Conservation (phyloP, 2,113 vertebrate species). For the Cacatua alba region DNA sequence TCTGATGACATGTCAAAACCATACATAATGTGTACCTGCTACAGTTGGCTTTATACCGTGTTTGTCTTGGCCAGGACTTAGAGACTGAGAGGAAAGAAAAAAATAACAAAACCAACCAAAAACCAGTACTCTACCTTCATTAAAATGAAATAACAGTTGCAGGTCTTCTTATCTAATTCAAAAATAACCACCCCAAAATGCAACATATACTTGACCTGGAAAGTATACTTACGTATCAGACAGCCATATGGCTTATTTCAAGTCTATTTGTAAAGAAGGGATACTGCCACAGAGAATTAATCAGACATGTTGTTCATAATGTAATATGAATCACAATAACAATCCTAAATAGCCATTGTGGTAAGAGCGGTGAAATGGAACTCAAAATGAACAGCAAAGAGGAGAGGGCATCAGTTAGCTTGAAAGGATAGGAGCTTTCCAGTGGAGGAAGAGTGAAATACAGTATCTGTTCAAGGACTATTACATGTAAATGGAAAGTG, state of each 20-base stretch:
- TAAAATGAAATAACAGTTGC: neutral
- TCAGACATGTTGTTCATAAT: neutral
- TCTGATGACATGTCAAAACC: neutral
- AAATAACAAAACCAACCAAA: neutral
- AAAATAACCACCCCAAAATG: neutral
- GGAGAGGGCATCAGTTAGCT: neutral
- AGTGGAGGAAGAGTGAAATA: neutral
- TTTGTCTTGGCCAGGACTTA: neutral
- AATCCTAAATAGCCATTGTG: neutral
- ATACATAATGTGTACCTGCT: neutral
- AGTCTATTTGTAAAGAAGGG: neutral
- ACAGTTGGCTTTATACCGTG: rapidly evolving
- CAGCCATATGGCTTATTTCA: conserved; percentile 18
- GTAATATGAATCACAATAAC: neutral
- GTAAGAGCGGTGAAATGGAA: conserved; percentile 23
- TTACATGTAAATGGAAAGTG: neutral
- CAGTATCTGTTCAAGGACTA: neutral
- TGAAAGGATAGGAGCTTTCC: neutral
- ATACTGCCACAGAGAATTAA: neutral
- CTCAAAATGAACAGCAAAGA: neutral
- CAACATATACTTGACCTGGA: neutral
- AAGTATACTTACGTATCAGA: neutral
- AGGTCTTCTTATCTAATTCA: neutral
- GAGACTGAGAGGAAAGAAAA: neutral
- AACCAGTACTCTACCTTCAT: neutral